phyloP scores from a whole-genome alignment of 2,888 invertebrate genomes.

The Pediacus dermestoides region DNA sequence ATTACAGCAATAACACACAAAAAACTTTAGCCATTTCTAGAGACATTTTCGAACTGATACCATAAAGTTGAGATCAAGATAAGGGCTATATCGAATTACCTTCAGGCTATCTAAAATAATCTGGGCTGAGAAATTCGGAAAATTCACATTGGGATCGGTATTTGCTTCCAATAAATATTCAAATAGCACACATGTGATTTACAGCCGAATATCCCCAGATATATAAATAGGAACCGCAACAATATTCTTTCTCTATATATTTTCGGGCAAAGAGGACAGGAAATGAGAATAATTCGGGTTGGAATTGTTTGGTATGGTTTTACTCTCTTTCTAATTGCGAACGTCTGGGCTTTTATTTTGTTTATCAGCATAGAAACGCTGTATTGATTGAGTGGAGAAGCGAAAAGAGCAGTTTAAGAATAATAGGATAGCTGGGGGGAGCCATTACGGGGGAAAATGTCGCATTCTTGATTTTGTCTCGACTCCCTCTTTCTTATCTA shows the following conservation, averaged over 20 bases:
- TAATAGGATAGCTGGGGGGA: slow-evolving; percentile 33
- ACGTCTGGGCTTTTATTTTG: slow-evolving; percentile 23
- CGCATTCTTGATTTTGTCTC: slow-evolving; percentile 36
- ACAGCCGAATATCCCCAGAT: no score
- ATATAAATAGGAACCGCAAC: no score
- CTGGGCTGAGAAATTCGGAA: no score
- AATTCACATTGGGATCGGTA: no score
- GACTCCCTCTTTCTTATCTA: slow-evolving; percentile 27
- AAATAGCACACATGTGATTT: no score
- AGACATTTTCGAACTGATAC: slow-evolving; percentile 22
- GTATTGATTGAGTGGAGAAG: slow-evolving; percentile 36
- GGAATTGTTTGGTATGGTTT: no score
- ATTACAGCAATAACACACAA: slow-evolving; percentile 20
- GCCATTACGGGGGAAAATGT: slow-evolving; percentile 34
- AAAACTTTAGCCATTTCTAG: slow-evolving; percentile 23
- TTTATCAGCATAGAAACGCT: slow-evolving; percentile 29
- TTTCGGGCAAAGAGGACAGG: no score
- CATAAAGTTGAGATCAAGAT: slow-evolving; percentile 18
- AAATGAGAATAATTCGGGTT: no score
- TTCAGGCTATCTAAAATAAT: slow-evolving; percentile 19
- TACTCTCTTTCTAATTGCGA: slow-evolving; percentile 22
- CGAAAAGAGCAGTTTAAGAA: slow-evolving; percentile 31
- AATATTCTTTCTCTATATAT: no score
- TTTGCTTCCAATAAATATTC: no score
- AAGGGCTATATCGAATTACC: slow-evolving; percentile 20